phyloP scores from a whole-genome alignment of 53 echinoderm and acorn worm genomes.

The Arbacia lixula region DNA sequence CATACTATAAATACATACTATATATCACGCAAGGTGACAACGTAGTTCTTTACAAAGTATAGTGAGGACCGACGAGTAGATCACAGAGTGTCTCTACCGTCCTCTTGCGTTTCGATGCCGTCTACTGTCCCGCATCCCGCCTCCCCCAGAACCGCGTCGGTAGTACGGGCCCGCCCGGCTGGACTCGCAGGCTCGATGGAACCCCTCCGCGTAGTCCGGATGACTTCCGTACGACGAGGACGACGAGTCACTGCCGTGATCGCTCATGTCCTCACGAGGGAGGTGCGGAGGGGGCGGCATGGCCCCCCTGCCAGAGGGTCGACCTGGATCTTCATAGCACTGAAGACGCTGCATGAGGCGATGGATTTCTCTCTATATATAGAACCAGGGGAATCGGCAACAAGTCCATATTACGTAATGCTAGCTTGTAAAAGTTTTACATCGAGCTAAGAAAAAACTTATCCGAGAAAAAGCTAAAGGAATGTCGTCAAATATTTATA shows the following conservation, averaged over 20 bases:
- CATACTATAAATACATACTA: too few relatives aligned
- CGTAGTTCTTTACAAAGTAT: too few relatives aligned
- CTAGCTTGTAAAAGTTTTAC: neutral
- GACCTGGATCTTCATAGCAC: neutral
- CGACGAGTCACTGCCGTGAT: constrained; percentile 15
- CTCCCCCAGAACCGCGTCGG: neutral
- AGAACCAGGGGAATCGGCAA: neutral
- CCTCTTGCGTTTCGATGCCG: constrained; percentile 17
- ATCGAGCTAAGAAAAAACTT: too few relatives aligned
- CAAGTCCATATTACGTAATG: neutral
- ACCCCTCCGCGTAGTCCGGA: neutral
- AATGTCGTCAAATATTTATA: too few relatives aligned
- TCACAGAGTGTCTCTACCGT: too few relatives aligned
- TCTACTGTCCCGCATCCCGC: constrained; percentile 20
- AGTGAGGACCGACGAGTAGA: too few relatives aligned
- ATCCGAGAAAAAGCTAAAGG: too few relatives aligned
- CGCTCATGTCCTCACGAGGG: constrained; percentile 25
- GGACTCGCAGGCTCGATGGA: neutral
- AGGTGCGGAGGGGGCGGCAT: neutral
- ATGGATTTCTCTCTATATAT: neutral
- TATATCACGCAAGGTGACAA: too few relatives aligned
- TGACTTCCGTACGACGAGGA: constrained; percentile 7
- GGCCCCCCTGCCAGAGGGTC: neutral
- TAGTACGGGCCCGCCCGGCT: constrained; percentile 28
- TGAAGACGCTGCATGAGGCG: neutral